Evolutionary conservation across 2,113 vertebrate genomes (phyloP).

Genomic region (Mobula hypostoma): DNA sequence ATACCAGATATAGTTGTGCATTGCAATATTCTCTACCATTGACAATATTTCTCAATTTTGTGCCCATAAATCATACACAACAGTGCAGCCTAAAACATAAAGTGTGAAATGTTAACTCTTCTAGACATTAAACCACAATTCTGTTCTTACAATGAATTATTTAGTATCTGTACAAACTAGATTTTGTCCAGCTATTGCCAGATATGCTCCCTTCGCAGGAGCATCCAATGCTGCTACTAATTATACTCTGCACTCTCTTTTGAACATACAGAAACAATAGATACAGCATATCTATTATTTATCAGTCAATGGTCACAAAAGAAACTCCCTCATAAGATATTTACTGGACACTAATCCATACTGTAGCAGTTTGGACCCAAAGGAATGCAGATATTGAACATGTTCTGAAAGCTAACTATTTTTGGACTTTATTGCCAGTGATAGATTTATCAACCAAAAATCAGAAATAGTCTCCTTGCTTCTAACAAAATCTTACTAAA

Average conservation of each 20-base stretch:
- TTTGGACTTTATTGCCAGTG: too few species aligned
- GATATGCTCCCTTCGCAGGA: neutral
- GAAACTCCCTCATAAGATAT: neutral
- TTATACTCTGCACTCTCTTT: neutral
- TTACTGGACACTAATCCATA: neutral
- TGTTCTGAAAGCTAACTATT: neutral
- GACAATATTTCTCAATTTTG: neutral
- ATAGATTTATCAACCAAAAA: neutral
- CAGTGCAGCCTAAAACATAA: neutral
- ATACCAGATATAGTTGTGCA: neutral
- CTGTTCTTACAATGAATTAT: conserved; percentile 5
- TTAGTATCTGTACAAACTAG: neutral
- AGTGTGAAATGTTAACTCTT: conserved; percentile 9
- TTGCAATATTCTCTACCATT: neutral
- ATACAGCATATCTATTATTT: conserved; percentile 14
- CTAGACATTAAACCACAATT: neutral
- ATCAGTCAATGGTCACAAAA: neutral
- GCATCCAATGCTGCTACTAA: neutral
- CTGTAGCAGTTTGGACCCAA: neutral
- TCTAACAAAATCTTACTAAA: neutral
- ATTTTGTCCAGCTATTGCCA: neutral
- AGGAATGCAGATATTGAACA: neutral
- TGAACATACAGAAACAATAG: neutral
- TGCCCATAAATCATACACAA: neutral
- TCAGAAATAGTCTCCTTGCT: neutral